phyloP scores from a whole-genome alignment of 2,113 vertebrate genomes.

The Poecile atricapillus region DNA sequence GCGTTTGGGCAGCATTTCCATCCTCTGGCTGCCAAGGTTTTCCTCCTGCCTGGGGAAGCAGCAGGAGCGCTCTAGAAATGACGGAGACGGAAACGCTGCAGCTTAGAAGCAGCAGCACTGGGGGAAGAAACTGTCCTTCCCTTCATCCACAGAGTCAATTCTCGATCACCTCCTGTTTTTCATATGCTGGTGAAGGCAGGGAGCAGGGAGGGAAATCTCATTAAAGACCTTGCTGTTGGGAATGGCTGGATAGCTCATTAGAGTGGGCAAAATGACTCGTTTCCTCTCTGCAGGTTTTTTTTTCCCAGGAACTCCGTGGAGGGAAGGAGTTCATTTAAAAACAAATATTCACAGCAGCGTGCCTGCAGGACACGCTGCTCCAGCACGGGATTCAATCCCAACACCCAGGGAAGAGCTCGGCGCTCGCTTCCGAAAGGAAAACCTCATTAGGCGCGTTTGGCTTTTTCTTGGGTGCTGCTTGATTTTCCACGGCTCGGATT shows the following conservation, averaged over 20 bases:
- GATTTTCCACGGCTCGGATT: neutral
- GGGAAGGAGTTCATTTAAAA: slow-evolving; percentile 34
- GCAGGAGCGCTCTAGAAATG: neutral
- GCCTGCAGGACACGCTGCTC: neutral
- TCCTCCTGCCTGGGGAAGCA: neutral
- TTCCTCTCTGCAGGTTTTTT: neutral
- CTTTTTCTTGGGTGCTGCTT: neutral
- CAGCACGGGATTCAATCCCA: neutral
- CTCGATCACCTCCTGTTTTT: neutral
- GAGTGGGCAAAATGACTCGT: neutral
- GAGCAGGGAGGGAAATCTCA: neutral
- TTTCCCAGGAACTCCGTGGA: neutral
- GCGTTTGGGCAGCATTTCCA: neutral
- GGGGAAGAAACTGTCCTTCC: neutral
- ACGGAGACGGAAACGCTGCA: accelerated
- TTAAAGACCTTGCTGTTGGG: neutral
- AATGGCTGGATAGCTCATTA: neutral
- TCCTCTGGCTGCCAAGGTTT: neutral
- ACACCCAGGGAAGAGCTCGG: neutral
- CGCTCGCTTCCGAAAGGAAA: accelerated
- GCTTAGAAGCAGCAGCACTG: neutral
- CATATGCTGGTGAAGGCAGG: neutral
- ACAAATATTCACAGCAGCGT: neutral
- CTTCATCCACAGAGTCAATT: neutral
- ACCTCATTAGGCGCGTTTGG: accelerated